Percentiles rank a stretch among this genome's conserved stretches.
phyloP scores from a whole-genome alignment of 2,113 vertebrate species.

The Podocnemis expansa region DNA sequence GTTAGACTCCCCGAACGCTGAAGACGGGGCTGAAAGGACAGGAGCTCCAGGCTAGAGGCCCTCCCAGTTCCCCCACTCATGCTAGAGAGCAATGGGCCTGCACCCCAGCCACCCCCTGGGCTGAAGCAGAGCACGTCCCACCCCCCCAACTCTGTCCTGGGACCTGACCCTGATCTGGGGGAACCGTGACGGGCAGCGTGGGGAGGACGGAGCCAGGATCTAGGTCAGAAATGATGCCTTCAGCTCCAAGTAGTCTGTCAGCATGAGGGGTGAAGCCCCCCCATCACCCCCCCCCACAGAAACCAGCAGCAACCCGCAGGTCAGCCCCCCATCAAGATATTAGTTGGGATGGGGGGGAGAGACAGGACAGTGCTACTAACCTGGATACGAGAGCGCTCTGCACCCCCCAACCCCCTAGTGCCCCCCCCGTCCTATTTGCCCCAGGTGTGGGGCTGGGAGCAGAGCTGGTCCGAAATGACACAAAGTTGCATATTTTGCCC shows the following conservation, averaged over 20 bases:
- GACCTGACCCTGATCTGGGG: neutral
- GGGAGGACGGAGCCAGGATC: neutral
- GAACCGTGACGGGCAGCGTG: no score
- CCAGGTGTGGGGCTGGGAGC: neutral
- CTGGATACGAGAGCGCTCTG: neutral
- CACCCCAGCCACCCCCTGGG: neutral
- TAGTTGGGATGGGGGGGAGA: no score
- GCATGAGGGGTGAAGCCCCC: neutral
- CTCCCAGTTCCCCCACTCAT: neutral
- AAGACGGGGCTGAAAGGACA: neutral
- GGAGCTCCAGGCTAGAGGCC: neutral
- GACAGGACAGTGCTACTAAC: neutral
- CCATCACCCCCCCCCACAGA: neutral
- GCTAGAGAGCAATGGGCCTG: neutral
- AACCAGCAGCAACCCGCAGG: neutral
- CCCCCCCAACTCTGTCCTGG: neutral
- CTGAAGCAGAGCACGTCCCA: neutral
- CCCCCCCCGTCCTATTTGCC: neutral
- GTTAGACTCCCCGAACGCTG: neutral
- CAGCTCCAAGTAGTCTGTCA: constrained; percentile 6
- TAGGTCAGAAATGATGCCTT: constrained; percentile 23
- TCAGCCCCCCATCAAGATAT: neutral
- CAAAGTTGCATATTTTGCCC: neutral
- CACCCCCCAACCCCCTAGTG: neutral
- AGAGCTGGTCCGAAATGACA: neutral